Base-by-base conservation (phyloP, 2,113 vertebrate species). In the Albula glossodonta region DNA sequence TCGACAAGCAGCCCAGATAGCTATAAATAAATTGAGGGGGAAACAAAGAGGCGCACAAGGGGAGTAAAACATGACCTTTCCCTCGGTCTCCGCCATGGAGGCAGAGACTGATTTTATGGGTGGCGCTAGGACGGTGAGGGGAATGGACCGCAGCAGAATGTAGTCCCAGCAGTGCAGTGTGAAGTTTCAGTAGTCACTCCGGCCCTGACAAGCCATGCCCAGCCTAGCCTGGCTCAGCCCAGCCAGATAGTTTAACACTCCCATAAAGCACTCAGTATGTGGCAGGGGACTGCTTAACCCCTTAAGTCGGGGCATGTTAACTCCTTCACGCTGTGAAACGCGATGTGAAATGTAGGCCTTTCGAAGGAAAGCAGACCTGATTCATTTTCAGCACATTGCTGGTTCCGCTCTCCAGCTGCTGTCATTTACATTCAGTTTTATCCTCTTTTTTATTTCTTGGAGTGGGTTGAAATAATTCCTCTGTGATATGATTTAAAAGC, bases 1-100 rank as follows among this genome's bases (percentile, higher is more conserved):
- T 53, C 78, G 79, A 51, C 31, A 19, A 83, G 50, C 19, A 78
- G 51, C 77, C 57, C 31, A 15, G 53, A 31, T 13, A n/a, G 57
- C 70, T 50, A 51, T 87, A 86, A 89, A 86, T 81, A 51, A 56
- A 84, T 78, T 15, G 77, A 60, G 57, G 51, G 79, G 52, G 31
- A 78, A 66, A 60, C 57, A 57, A 74, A 63, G n/a, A 82, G 56
- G 22, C 51, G 5, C 13, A 25, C 10, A 10, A 25, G 53, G n/a
- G 25, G 25, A 66, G 25, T 87, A 56, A 84, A 86, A 82, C 82
- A 66, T n/a, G 83, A 13, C 49, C 80, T 81, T 56, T 48, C 31
- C 77, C 31, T 13, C 17, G 6, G 48, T 51, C 41, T 52, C 7
- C 7, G 5, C 84, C 41, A 8, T 50, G 70, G 83, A 17, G 74